Base-by-base conservation (phyloP, 2,797 vertebrate species). In the Adrianichthys oophorus region DNA sequence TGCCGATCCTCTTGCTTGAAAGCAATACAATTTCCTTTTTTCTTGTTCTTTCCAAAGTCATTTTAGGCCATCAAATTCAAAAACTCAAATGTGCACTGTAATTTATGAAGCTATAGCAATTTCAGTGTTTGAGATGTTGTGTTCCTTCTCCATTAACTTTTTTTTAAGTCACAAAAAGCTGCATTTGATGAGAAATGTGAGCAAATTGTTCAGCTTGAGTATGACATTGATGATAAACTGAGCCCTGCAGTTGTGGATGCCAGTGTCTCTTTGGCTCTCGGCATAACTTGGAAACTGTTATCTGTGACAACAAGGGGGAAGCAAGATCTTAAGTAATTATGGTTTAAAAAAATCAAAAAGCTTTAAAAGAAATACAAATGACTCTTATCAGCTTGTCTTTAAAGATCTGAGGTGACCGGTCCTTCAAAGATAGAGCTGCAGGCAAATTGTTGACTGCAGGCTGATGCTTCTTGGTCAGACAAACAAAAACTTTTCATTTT, bases 321-420 rank as follows among this genome's bases (percentile, higher is more conserved):
- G 67, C 68, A 70, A 57, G 60, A 76, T 60, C 54, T 21, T 21
- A 72, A 62, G 63, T 72, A 71, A 60, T 59, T 65, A 68, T 61
- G 41, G 51, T 56, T 70, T 42, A 60, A 51, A 73, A 67, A 82
- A 80, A 67, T 52, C 62, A 67, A 72, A 62, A 71, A 54, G 68
- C 46, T 61, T 71, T 72, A 66, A 51, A 47, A 18, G 32, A 62
- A 63, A 82, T 79, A 78, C 79, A 85, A 86, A 56, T 51, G 57
- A 41, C 58, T 71, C 59, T 42, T 77, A 76, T 84, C 66, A 76
- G 84, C 78, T 81, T 54, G 66, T 57, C 78, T 74, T 74, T 70
- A 88, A 88, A 84, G 83, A 85, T 90, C 88, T 89, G 88, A 82
- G 57, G 64, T 48, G 64, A 87, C 83, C 82, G 72, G 78, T 83